These are phyloP conservation scores for Pseudorectes ferrugineus DNA, from an alignment of 2,113 vertebrate genomes.

Conservation along the genomic window DNA sequence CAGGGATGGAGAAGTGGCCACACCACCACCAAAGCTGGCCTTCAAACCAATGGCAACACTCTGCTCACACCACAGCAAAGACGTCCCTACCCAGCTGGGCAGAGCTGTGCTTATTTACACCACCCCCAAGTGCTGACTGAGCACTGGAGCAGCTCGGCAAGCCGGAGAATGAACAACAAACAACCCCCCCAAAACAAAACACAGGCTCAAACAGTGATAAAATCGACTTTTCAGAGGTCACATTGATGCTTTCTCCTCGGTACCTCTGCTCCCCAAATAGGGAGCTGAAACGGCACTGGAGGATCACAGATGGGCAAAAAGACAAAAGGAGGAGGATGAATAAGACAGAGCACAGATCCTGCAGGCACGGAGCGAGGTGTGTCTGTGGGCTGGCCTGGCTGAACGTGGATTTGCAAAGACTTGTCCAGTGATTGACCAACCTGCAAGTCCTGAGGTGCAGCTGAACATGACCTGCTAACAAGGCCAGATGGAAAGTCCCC, in stretches of 20 bases:
- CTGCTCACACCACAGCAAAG: background rate
- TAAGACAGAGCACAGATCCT: background rate
- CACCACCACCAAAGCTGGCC: background rate
- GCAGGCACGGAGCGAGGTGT: background rate
- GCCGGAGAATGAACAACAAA: background rate
- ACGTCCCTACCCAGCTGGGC: background rate
- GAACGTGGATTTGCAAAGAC: background rate
- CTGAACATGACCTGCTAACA: background rate
- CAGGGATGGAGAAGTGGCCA: background rate
- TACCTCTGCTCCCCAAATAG: background rate
- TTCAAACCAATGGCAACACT: background rate
- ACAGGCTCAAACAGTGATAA: background rate
- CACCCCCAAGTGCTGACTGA: background rate
- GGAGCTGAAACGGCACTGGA: background rate
- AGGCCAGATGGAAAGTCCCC: background rate
- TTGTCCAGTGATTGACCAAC: background rate
- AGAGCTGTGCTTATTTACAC: background rate
- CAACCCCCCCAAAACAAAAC: background rate
- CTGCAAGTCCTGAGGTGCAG: background rate
- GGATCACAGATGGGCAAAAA: background rate
- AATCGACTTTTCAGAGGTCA: background rate
- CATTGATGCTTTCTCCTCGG: background rate
- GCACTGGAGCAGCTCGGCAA: background rate
- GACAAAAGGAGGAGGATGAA: background rate
- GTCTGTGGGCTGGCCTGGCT: background rate